Evolutionary conservation across 2,113 vertebrate genomes (phyloP).

Genomic region (Oncorhynchus keta): DNA sequence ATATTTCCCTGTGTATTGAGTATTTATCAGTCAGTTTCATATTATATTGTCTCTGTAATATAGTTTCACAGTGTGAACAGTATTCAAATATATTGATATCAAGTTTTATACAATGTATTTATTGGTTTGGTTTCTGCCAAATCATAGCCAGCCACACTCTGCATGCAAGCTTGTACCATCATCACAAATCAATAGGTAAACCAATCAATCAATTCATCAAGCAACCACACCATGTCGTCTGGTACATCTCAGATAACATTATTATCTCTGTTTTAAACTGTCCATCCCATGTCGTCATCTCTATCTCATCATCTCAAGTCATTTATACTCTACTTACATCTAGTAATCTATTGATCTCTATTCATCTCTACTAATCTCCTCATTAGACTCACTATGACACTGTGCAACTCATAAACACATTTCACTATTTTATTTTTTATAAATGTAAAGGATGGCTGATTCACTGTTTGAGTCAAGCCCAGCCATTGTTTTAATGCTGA

Average conservation of each 20-base stretch:
- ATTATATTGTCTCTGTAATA: constrained; percentile 75
- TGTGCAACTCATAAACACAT: constrained; percentile 1
- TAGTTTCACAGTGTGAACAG: constrained; percentile 68
- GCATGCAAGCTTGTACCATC: constrained; percentile 60
- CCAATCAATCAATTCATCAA: no score
- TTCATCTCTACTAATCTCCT: no score
- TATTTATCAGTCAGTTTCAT: constrained; percentile 74
- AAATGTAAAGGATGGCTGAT: not conserved
- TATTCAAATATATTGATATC: constrained; percentile 80
- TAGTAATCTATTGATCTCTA: no score
- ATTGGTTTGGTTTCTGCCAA: constrained; percentile 66
- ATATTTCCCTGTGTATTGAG: constrained; percentile 69
- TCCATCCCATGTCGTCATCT: no score
- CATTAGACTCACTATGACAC: not conserved
- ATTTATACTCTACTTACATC: no score
- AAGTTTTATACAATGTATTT: constrained; percentile 78
- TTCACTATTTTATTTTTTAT: no score
- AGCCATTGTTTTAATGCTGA: constrained; percentile 33
- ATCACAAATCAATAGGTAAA: not conserved
- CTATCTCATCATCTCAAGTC: no score
- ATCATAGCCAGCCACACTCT: constrained; percentile 69
- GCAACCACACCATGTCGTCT: no score
- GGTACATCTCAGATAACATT: no score
- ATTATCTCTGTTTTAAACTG: no score
- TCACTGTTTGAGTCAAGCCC: constrained; percentile 21